Evolutionary conservation across 2,797 vertebrate species (phyloP), one percentile per base, ranked within the genome.

Genomic region (Tamandua tetradactyla): DNA sequence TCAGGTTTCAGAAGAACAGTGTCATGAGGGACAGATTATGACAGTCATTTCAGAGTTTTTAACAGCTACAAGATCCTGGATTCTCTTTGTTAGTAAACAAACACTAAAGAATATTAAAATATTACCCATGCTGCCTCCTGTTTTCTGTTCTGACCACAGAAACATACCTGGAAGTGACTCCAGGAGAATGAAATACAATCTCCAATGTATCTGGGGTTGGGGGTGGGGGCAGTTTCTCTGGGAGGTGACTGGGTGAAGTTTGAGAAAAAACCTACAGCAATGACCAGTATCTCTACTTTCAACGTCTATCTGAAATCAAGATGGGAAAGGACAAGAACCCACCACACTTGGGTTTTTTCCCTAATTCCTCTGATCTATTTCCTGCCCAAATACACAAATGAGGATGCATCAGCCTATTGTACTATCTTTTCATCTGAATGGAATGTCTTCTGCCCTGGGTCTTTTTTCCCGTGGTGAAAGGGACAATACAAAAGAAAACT

Each of bases 401-500:
- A 42, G n/a, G 55, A 93, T 15, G n/a, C 27, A 49, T 8, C 27
- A 83, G 40, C n/a, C 57, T 35, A 27, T 40, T 37, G 25, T 66
- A 61, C 69, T 74, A 20, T n/a, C 59, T 83, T 92, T 82, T 76
- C 40, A 85, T 74, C 91, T 69, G 57, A 13, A 27, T n/a, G 79
- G 17, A 81, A 15, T 37, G n/a, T 75, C 59, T 57, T 27, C 80
- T 87, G n/a, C 18, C 30, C 79, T 52, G 52, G n/a, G 68, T 69
- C 42, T 89, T 52, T 82, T 66, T 85, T 80, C 78, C 80, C 62
- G 40, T 89, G 57, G 35, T 59, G 35, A 82, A 68, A 89, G 57
- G 40, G 57, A 86, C 85, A 86, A 61, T 66, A 55, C n/a, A 66
- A 84, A 91, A 44, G 75, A 86, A 88, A 94, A 75, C 69, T 47